These are phyloP conservation scores for Ennomos erosarius DNA, from an alignment of 2,888 invertebrate genomes.

Conservation along the genomic window DNA sequence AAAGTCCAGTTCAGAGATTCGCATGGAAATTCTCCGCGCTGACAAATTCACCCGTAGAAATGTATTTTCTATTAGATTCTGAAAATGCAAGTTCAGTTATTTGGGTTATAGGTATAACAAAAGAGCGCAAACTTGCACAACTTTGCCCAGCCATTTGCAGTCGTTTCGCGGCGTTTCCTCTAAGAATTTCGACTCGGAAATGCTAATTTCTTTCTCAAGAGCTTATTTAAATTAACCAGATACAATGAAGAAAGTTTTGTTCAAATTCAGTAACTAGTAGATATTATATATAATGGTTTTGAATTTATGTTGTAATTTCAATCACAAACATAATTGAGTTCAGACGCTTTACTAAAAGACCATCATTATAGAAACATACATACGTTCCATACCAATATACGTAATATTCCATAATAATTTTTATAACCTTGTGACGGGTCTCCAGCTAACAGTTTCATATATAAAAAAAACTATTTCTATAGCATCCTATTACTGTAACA, in stretches of 20 bases:
- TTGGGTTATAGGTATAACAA: slow-evolving; percentile 50
- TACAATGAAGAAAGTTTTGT: slow-evolving; percentile 24
- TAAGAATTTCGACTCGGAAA: slow-evolving; percentile 54
- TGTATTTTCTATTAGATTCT: slow-evolving; percentile 48
- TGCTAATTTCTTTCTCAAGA: slow-evolving; percentile 51
- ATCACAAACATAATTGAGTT: too few species aligned
- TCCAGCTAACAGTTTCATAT: too few species aligned
- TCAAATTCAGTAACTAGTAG: slow-evolving; percentile 8
- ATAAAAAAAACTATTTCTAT: too few species aligned
- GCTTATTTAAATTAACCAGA: slow-evolving; percentile 44
- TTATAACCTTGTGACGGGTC: too few species aligned
- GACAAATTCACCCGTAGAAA: slow-evolving; percentile 46
- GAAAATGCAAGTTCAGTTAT: slow-evolving; percentile 51
- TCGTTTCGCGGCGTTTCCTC: slow-evolving; percentile 53
- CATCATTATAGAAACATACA: too few species aligned
- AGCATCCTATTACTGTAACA: too few species aligned
- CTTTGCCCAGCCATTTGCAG: slow-evolving; percentile 52
- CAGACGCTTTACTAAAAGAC: too few species aligned
- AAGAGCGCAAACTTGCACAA: slow-evolving; percentile 51
- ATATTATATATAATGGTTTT: too few species aligned
- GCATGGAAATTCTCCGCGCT: slow-evolving; percentile 44
- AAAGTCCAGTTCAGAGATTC: slow-evolving; percentile 43
- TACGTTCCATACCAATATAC: too few species aligned
- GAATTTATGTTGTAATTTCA: too few species aligned
- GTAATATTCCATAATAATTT: too few species aligned